Conservation (phyloP, 2,113 vertebrate species). For the Benitochromis conjunctus region DNA sequence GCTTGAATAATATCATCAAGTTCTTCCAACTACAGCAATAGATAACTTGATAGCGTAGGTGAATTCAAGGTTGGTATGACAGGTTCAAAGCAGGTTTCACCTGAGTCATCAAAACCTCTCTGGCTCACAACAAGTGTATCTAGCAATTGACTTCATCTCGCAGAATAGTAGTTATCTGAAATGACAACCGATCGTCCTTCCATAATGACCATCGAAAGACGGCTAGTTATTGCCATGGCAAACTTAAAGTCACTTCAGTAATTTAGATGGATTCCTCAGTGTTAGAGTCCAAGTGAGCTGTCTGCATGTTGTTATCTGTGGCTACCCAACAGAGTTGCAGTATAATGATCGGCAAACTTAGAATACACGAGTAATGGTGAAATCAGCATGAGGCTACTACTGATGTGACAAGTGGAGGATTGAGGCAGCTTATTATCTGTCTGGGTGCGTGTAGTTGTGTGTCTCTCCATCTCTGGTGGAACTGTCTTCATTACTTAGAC, state of each 20-base stretch:
- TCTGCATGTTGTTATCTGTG: constrained; percentile 23
- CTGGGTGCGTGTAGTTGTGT: not conserved
- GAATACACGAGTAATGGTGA: constrained; percentile 21
- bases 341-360: constrained; percentile 29
- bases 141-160: not conserved
- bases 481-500: constrained; percentile 20
- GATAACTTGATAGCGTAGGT: not conserved
- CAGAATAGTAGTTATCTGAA: not conserved
- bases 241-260: not conserved
- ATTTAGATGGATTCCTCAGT: not conserved
- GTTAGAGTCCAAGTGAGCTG: not conserved
- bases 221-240: not conserved
- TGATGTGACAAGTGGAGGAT: constrained; percentile 18
- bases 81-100: not conserved
- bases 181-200: not conserved
- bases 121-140: not conserved
- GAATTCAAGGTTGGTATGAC: not conserved
- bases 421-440: constrained; percentile 24
- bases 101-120: not conserved
- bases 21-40: not conserved
- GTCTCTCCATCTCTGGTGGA: not conserved
- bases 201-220: not conserved
- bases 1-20: not conserved
- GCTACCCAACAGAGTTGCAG: constrained; percentile 6
- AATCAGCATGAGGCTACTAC: constrained; percentile 15